Percentiles rank a stretch among this genome's conserved stretches.
These are phyloP conservation scores for Cistogaster globosa DNA, from an alignment of 2,888 invertebrate genomes.

Conservation along the genomic window DNA sequence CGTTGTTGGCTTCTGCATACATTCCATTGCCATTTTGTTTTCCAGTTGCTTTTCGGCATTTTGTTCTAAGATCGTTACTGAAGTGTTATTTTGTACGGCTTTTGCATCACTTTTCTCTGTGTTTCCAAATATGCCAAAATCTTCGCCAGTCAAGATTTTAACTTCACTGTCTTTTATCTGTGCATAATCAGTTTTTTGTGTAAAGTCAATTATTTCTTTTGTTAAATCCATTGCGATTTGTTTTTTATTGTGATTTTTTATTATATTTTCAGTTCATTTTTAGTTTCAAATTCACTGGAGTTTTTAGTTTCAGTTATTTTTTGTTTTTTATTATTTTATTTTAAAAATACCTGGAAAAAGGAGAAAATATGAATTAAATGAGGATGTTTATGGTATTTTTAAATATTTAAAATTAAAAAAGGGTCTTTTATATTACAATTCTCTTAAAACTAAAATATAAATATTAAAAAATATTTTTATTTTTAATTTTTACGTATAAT, in stretches of 20 bases:
- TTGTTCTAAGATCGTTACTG: neutral
- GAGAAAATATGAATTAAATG: too few relatives aligned
- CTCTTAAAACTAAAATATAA: too few relatives aligned
- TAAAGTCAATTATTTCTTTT: slow-evolving; percentile 79
- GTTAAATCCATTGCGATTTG: slow-evolving; percentile 77
- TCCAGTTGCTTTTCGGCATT: slow-evolving; percentile 11
- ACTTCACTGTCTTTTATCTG: slow-evolving; percentile 39
- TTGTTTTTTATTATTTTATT: slow-evolving; percentile 2
- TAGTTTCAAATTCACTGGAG: neutral
- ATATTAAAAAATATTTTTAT: too few relatives aligned
- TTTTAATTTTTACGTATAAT: too few relatives aligned
- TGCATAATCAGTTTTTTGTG: slow-evolving; percentile 72
- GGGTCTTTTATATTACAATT: too few relatives aligned
- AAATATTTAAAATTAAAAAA: too few relatives aligned
- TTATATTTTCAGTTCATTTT: slow-evolving; percentile 26
- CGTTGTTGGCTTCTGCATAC: slow-evolving; percentile 62
- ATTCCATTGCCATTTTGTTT: slow-evolving; percentile 41
- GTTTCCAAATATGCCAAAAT: slow-evolving; percentile 39
- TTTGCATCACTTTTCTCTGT: slow-evolving; percentile 16
- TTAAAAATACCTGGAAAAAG: neutral
- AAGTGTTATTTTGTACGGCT: neutral
- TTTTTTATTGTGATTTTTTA: neutral
- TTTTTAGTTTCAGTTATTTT: neutral
- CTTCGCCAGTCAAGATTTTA: slow-evolving; percentile 43
- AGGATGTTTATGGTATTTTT: too few relatives aligned